These are phyloP conservation scores for Chloroclystis v-ata DNA, from an alignment of 2,888 invertebrate genomes.

Conservation along the genomic window DNA sequence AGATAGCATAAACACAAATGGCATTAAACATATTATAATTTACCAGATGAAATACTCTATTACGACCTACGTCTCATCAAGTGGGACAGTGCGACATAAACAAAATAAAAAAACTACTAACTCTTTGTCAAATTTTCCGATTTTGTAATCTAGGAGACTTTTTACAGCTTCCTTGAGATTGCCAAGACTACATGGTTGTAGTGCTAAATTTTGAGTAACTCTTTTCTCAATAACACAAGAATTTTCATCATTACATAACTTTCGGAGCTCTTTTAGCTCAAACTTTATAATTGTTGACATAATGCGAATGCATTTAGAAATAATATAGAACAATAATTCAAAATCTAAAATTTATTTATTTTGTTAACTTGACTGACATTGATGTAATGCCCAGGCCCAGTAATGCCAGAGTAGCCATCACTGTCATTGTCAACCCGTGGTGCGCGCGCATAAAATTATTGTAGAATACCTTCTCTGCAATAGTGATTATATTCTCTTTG, in stretches of 20 bases:
- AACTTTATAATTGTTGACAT: conserved; percentile 75
- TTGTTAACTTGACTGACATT: conserved; percentile 1
- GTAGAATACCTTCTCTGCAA: too few relatives aligned
- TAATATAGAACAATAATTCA: background rate
- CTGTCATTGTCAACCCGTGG: too few relatives aligned
- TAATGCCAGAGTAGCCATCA: too few relatives aligned
- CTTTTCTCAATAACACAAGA: conserved; percentile 78
- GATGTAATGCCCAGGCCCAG: background rate
- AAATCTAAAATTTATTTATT: conserved; percentile 2
- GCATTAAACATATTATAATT: too few relatives aligned
- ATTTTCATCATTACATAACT: conserved; percentile 74
- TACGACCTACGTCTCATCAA: too few relatives aligned
- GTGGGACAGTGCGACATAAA: too few relatives aligned
- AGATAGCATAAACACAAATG: too few relatives aligned
- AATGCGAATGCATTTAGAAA: conserved; percentile 7
- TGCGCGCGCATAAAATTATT: too few relatives aligned
- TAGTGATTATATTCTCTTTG: too few relatives aligned
- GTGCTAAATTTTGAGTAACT: conserved; percentile 75
- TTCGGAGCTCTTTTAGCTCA: conserved; percentile 72
- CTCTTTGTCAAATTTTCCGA: conserved; percentile 81
- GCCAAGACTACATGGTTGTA: conserved; percentile 81
- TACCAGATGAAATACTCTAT: too few relatives aligned
- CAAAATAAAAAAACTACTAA: too few relatives aligned
- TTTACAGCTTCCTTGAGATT: conserved; percentile 78
- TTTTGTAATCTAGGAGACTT: conserved; percentile 76